These are phyloP conservation scores for Rhynchotus rufescens DNA, from an alignment of 2,797 vertebrate genomes.

Conservation along the genomic window DNA sequence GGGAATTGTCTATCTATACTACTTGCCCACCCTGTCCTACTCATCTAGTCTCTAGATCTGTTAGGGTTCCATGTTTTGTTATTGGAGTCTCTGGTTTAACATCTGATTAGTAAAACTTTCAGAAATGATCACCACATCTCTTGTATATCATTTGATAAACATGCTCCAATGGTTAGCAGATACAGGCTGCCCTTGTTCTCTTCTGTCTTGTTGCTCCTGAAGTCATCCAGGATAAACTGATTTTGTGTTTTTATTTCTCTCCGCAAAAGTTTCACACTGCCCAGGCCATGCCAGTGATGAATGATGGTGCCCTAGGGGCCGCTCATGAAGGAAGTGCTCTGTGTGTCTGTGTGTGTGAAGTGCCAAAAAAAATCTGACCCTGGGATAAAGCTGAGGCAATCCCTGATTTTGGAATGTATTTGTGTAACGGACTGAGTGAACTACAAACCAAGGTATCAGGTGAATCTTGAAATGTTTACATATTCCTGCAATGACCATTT, in stretches of 20 bases:
- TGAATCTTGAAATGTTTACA: neutral
- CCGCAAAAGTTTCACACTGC: neutral
- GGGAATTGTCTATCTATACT: neutral
- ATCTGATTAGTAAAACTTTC: neutral
- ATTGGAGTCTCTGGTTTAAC: neutral
- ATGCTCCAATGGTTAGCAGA: neutral
- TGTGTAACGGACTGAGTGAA: fast-evolving
- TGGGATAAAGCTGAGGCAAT: fast-evolving
- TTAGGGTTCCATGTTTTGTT: neutral
- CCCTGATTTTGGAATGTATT: neutral
- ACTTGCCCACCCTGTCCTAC: neutral
- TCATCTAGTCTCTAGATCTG: neutral
- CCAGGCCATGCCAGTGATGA: neutral
- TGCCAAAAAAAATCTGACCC: neutral
- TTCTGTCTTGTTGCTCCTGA: neutral
- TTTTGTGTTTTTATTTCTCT: neutral
- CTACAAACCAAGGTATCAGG: neutral
- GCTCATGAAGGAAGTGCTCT: neutral
- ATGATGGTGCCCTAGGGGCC: neutral
- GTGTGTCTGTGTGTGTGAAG: fast-evolving
- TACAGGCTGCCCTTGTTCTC: fast-evolving
- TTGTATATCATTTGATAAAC: neutral
- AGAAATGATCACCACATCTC: neutral
- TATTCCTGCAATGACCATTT: neutral
- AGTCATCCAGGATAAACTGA: neutral